Base-by-base conservation (phyloP, 64 coral and sea anemone species). In the Porites lutea region DNA sequence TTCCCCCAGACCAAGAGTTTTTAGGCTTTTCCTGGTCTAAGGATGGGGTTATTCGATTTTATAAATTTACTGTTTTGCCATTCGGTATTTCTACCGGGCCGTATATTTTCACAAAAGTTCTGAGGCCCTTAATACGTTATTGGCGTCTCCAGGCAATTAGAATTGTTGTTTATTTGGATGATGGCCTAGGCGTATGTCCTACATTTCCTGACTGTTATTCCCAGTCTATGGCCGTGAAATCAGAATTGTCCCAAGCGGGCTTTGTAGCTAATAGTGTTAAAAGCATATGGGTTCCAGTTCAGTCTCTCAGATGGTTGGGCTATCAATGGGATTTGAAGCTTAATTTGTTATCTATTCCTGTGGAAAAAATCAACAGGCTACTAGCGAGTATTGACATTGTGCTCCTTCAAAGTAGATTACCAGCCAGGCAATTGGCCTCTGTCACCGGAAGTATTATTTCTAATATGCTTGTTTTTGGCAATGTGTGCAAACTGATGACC, bases 401-500 rank as follows among this genome's bases (percentile, higher is more conserved):
- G 27, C 78, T 81, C 13, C 54, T 57, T 57, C 54, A 57, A 57
- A 67, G 70, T 47, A 89, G 65, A 54, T 49, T 92, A 60, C 68
- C 81, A 51, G 89, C 93, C 47, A 95, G 93, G 77, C 71, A 87
- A 78, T 63, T 95, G 69, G 94, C 94, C 15, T 71, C 80, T 70
- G 14, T 92, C 5, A 82, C 83, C 8, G 94, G 89, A 14, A 13
- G 59, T 46, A 82, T 92, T 49, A 82, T 88, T 80, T 91, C 89
- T 13, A 92, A 88, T 63, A 60, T 80, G 44, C 80, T 88, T 22
- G 94, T 92, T 46, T 91, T 95, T 87, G 89, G 89, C 16, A 91
- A 81, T 6, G 54, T 95, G 27, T 91, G 74, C 11, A 91, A 90
- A 43, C 53, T 95, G 16, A 95, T 91, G 88, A 91, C 93, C 37